These are phyloP conservation scores for Microctonus hyperodae DNA, from an alignment of 2,888 invertebrate genomes.

Conservation along the genomic window DNA sequence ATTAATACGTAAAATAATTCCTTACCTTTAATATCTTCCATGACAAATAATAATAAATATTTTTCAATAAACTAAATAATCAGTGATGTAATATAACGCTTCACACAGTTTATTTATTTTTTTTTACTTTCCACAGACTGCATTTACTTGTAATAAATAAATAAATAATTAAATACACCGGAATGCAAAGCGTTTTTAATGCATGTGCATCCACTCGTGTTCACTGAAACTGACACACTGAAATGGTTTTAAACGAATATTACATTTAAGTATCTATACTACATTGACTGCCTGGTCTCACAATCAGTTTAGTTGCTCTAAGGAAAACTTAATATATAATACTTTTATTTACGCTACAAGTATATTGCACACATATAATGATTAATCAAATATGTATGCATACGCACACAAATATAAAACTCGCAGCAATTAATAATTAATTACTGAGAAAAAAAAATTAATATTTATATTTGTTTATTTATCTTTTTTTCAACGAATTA, in stretches of 20 bases:
- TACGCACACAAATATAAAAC: too few relatives aligned
- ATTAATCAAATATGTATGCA: background rate
- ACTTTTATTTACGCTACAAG: background rate
- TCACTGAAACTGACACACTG: constrained; percentile 37
- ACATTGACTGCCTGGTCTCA: too few relatives aligned
- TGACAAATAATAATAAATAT: background rate
- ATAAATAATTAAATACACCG: too few relatives aligned
- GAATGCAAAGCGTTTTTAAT: background rate
- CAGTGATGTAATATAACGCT: background rate
- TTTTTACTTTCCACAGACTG: background rate
- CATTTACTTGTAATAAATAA: background rate
- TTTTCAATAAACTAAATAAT: background rate
- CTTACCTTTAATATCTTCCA: constrained; percentile 19
- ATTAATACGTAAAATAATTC: too few relatives aligned
- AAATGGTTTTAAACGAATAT: too few relatives aligned
- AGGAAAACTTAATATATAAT: background rate
- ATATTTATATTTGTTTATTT: background rate
- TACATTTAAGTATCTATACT: too few relatives aligned
- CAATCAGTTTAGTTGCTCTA: constrained; percentile 1
- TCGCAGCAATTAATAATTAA: background rate
- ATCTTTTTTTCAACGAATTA: background rate
- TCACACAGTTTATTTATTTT: background rate
- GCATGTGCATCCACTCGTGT: constrained; percentile 35
- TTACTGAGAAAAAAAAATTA: background rate
- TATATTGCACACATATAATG: background rate